These are phyloP conservation scores for Caenorhabditis sp. DNA, from an alignment of 2,888 invertebrate genomes.

Conservation along the genomic window DNA sequence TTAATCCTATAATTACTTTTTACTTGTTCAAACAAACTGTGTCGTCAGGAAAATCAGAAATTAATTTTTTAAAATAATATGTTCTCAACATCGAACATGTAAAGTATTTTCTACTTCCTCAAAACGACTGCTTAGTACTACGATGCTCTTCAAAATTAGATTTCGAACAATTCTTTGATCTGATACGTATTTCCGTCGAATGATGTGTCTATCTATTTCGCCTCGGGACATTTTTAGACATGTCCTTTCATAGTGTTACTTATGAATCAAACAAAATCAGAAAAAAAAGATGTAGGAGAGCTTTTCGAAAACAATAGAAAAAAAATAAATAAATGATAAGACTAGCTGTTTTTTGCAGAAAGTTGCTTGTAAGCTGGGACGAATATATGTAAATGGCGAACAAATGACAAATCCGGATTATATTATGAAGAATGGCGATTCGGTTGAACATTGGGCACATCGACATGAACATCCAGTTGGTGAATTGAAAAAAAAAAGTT, in stretches of 20 bases:
- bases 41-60: too few relatives aligned
- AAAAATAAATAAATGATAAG: too few relatives aligned
- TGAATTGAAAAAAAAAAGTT: background rate
- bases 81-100: too few relatives aligned
- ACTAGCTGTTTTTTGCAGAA: too few relatives aligned
- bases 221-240: background rate
- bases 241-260: background rate
- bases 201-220: background rate
- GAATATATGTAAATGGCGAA: slow-evolving; percentile 91
- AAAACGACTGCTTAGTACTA: too few relatives aligned
- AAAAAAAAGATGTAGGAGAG: background rate
- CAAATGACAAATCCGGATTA: slow-evolving; percentile 83
- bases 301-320: background rate
- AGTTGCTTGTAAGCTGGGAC: slow-evolving; percentile 87
- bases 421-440: slow-evolving; percentile 80
- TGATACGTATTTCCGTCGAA: background rate
- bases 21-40: too few relatives aligned
- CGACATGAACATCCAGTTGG: slow-evolving; percentile 67
- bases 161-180: background rate
- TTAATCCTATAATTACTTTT: too few relatives aligned
- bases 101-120: too few relatives aligned
- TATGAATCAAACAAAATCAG: slow-evolving; percentile 6
- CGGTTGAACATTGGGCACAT: slow-evolving; percentile 63
- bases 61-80: too few relatives aligned
- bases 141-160: background rate